Conservation (phyloP, 2,888 invertebrate species). For the Eurytoma californica region DNA sequence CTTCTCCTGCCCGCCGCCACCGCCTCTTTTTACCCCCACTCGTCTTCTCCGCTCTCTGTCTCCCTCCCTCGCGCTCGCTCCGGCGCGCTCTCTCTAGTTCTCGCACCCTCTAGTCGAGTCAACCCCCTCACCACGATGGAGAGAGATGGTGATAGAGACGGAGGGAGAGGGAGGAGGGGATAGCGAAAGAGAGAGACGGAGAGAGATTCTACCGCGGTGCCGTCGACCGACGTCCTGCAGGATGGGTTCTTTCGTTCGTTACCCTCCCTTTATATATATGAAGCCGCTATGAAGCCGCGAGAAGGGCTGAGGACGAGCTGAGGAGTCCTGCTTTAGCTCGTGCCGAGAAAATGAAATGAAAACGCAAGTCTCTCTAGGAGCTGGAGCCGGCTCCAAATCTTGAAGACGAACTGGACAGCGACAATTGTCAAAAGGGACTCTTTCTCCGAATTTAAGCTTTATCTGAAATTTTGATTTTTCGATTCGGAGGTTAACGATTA, state of each 20-base stretch:
- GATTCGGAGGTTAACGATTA: no score
- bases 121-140: constrained; percentile 15
- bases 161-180: not conserved
- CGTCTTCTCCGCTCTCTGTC: constrained; percentile 41
- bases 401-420: constrained; percentile 22
- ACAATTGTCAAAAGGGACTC: constrained; percentile 27
- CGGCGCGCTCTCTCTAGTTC: constrained; percentile 51
- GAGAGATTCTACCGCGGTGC: constrained; percentile 47
- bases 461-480: no score
- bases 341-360: constrained; percentile 47
- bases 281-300: not conserved
- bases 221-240: constrained; percentile 64
- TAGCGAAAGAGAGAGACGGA: not conserved
- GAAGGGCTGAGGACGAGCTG: not conserved
- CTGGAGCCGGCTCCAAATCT: not conserved
- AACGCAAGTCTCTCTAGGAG: constrained; percentile 30
- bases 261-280: not conserved
- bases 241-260: constrained; percentile 61
- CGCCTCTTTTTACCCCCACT: constrained; percentile 51
- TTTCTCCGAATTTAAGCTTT: no score
- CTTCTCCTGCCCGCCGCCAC: constrained; percentile 60
- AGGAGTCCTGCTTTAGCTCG: constrained; percentile 24
- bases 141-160: not conserved
- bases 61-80: constrained; percentile 27
- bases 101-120: constrained; percentile 38